Base-by-base conservation (phyloP, 2,888 invertebrate genomes). In the Acronicta aceris region DNA sequence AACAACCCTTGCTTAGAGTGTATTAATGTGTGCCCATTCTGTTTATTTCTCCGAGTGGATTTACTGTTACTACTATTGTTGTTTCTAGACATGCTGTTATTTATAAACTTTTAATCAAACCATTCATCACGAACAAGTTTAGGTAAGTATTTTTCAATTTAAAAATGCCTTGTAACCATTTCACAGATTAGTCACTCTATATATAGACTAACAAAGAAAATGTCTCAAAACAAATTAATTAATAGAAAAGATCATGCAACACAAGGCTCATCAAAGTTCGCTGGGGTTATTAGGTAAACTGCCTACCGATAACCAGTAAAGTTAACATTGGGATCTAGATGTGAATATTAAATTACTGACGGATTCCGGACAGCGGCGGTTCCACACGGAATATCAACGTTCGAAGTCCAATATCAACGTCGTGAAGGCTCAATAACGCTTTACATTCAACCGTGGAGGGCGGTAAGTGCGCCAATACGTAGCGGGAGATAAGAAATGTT, bases 391-490 rank as follows among this genome's bases (percentile, higher is more conserved):
- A 85, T 86, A 87, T 84, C 81, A 76, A 78, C 84, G 79, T 81
- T 86, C 71, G 70, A 83, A 83, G 86, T 87, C 83, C 86, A 89
- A 89, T 89, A 89, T 89, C 84, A 77, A 80, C 77, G 68, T 79
- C 76, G 82, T 82, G 83, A 83, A 82, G 82, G 81, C 83, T 87
- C 88, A 88, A 89, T 90, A 90, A 88, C 87, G 85, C 83, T 89
- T 87, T 87, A 89, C 86, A 87, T 84, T 86, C 86, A 82, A 74
- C 79, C 81, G 74, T 75, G 76, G 77, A 81, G 79, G 83, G 85
- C 83, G 79, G 86, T 89, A 87, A 89, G 85, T 83, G 84, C 81
- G 81, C 83, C 86, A 86, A 88, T 89, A 87, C 84, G 84, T 83
- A 79, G 75, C 76, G 65, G 52, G 73, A 83, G 90, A 90, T 91